These are phyloP conservation scores for Anser brachyrhynchus DNA, from an alignment of 2,113 vertebrate species.

Conservation along the genomic window DNA sequence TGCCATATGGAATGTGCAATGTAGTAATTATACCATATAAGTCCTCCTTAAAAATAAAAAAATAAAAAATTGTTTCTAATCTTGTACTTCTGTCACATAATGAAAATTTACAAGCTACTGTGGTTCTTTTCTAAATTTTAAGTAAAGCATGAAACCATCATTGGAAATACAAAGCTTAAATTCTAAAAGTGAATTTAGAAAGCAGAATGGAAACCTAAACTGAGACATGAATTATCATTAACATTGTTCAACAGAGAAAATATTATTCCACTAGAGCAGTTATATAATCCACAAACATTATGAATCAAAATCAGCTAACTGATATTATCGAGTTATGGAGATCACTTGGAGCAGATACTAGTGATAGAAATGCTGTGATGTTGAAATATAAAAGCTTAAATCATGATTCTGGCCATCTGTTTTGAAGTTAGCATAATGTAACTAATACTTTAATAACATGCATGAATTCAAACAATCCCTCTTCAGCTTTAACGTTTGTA, in stretches of 20 bases:
- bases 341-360: neutral
- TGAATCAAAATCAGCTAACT: neutral
- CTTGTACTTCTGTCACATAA: neutral
- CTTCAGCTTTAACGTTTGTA: neutral
- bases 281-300: neutral
- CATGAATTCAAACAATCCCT: neutral
- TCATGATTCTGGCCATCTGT: neutral
- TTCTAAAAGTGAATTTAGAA: neutral
- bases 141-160: neutral
- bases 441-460: neutral
- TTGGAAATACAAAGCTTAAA: neutral
- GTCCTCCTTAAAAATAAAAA: neutral
- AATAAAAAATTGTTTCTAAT: neutral
- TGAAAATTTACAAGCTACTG: neutral
- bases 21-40: neutral
- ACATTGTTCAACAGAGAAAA: neutral
- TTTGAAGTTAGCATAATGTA: neutral
- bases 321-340: neutral
- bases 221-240: neutral
- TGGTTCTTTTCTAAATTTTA: neutral
- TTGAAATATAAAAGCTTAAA: neutral
- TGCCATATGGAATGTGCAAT: neutral
- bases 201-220: neutral
- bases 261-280: neutral
- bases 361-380: neutral